Base-by-base conservation (phyloP, 1,140 invertebrate genomes). In the Centruroides vittatus region DNA sequence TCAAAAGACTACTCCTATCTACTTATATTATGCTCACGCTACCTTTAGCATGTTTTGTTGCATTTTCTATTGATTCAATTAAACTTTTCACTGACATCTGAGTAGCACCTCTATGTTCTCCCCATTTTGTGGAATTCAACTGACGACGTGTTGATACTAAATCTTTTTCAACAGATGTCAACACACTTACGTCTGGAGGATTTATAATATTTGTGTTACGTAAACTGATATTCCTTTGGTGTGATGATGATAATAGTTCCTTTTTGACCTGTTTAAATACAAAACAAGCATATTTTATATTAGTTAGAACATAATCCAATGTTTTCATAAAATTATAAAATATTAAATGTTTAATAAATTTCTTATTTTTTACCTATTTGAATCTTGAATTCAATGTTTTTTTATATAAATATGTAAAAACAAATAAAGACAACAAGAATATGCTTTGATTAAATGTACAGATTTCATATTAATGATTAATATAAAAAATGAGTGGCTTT, bases 31-130 rank as follows among this genome's bases (percentile, higher is more conserved):
- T 23, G 23, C 23, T 23, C 23, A 23, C 3, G 1, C 8, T 41
- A 59, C 60, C 79, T 75, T 88, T 87, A 10, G 85, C 84, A 67
- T 88, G 83, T 73, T 89, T 89, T n/a, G 84, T 85, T 9, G 82
- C 83, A 72, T 88, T 89, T 73, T 94, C 90, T 53, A 94, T 92
- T 64, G 86, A 88, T 68, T 91, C 86, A 59, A 94, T 92, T 5
- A 94, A 75, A 54, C 84, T 88, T 72, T 91, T 91, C 1, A 94
- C 90, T 0, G 88, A 90, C 5, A 90, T 76, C 47, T 87, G 80
- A 35, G 62, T 54, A 54, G 59, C 59, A 35, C 46, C 52, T 46
- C 61, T 50, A 57, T 50, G 47, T n/a, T 55, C 58, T 8, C 41
- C 35, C 53, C 58, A 57, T 7, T 57, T 62, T 35, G 47, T 55